Evolutionary conservation across 2,888 invertebrate genomes (phyloP).

Genomic region (Platycheirus rosarum): DNA sequence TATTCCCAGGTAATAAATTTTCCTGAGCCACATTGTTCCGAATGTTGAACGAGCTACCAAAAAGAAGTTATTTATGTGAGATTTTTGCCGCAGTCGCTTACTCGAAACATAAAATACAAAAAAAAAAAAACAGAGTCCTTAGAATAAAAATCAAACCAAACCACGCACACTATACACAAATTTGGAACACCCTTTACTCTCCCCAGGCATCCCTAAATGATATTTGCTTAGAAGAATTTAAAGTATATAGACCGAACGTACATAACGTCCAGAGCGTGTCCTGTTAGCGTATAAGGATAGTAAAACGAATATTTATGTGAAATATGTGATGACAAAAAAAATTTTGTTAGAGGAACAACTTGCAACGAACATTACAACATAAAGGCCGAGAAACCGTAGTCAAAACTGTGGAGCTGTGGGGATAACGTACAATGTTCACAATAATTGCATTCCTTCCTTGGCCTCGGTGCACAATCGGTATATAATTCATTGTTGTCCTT

Average conservation of each 20-base stretch:
- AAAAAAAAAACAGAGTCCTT: conserved; percentile 54
- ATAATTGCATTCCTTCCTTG: conserved; percentile 38
- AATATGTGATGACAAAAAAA: conserved; percentile 12
- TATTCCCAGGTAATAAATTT: conserved; percentile 83
- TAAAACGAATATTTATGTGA: conserved; percentile 49
- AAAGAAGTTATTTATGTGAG: conserved; percentile 41
- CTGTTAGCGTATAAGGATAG: conserved; percentile 37
- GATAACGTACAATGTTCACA: conserved; percentile 25
- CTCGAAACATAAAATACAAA: conserved; percentile 19
- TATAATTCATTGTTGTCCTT: conserved; percentile 52
- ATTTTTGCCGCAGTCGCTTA: conserved; percentile 48
- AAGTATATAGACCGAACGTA: conserved; percentile 27
- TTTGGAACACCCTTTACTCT: neutral
- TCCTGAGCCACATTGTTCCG: conserved; percentile 79
- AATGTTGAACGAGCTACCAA: conserved; percentile 70
- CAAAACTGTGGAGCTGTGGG: conserved; percentile 10
- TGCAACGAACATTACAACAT: conserved; percentile 6
- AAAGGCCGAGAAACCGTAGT: conserved; percentile 12
- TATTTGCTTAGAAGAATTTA: conserved; percentile 50
- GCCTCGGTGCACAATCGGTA: conserved; percentile 32
- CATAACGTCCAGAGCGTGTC: conserved; percentile 20
- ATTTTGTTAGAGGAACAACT: conserved; percentile 7
- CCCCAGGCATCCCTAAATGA: conserved; percentile 53
- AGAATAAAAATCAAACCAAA: conserved; percentile 31
- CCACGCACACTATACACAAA: conserved; percentile 39